Evolutionary conservation across 2,888 invertebrate genomes (phyloP), one percentile per base, ranked within the genome.

Genomic region (Amphipoea oculea): DNA sequence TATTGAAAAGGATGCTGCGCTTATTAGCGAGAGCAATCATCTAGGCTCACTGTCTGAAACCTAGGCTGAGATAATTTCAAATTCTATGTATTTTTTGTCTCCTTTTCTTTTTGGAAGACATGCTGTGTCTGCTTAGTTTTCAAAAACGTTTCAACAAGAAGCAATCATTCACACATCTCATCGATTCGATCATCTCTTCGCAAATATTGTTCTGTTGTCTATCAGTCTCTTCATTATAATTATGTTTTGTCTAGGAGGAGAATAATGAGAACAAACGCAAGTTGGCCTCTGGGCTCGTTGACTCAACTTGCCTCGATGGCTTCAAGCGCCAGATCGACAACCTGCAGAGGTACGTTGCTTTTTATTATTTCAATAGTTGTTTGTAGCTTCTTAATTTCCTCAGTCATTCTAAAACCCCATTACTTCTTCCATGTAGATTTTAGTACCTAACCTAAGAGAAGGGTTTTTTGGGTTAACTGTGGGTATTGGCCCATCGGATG

Each of bases 251-350:
- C 11, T 62, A 87, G 97, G 97, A 97, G 7, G 97, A 97, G 86
- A 97, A 97, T 76, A 96, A 95, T 82, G 97, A 97, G 65, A 96
- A 96, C 78, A 96, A 97, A 86, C 95, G 96, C 62, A 97, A 97
- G 82, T 88, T 97, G 1, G 96, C 97, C 82, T 96, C 96, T 73
- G 97, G 97, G 74, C 94, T 97, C 45, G 96, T 97, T 76, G 97
- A 97, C 86, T 97, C 97, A 66, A 96, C 97, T 7, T 97, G 97
- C 84, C 97, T 97, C 57, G 97, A 98, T 66, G 96, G 97, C 57
- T 98, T 98, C 91, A 98, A 98, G 90, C 97, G 98, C 79, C 98
- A 98, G 93, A 97, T 98, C 76, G 98, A 98, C 87, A 97, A 97
- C 81, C 94, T 98, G 84, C 98, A 98, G 90, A 97, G 98, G 98